These are phyloP conservation scores for Orycteropus afer DNA, from an alignment of 2,113 vertebrate genomes.

Conservation along the genomic window DNA sequence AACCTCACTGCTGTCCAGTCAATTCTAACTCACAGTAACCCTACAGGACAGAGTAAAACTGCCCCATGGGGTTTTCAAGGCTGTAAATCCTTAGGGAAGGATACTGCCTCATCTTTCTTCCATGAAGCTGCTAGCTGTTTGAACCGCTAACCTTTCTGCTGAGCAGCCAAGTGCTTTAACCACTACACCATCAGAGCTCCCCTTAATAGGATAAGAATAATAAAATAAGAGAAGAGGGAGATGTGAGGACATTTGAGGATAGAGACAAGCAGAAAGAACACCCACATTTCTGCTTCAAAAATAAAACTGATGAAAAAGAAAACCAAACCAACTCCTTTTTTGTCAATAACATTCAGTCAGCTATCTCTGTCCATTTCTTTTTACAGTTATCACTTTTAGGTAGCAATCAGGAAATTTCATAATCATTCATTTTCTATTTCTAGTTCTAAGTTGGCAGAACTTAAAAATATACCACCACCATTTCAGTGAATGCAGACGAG, in stretches of 20 bases:
- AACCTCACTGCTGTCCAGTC: background rate
- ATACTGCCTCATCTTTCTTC: background rate
- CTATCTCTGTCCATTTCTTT: conserved; percentile 35
- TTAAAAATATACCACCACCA: conserved; percentile 38
- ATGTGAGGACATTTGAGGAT: background rate
- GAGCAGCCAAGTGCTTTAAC: background rate
- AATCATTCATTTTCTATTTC: conserved; percentile 50
- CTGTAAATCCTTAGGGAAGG: background rate
- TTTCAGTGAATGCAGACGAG: conserved; percentile 36
- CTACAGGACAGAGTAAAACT: background rate
- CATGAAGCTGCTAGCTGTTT: background rate
- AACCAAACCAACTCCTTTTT: background rate
- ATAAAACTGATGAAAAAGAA: conserved; percentile 9
- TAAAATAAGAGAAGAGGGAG: conserved; percentile 1
- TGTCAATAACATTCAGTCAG: conserved; percentile 39
- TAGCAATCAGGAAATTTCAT: conserved; percentile 9
- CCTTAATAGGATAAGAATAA: conserved; percentile 34
- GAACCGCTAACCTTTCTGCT: background rate
- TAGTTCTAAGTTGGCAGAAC: conserved; percentile 26
- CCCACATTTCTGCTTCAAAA: conserved; percentile 65
- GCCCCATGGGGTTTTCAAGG: background rate
- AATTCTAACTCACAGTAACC: background rate
- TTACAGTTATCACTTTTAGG: conserved; percentile 28
- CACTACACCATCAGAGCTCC: background rate
- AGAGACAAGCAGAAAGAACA: conserved; percentile 49